Evolutionary conservation across 2,888 invertebrate genomes (phyloP), one percentile per base, ranked within the genome.

Genomic region (Drosophila emarginata): DNA sequence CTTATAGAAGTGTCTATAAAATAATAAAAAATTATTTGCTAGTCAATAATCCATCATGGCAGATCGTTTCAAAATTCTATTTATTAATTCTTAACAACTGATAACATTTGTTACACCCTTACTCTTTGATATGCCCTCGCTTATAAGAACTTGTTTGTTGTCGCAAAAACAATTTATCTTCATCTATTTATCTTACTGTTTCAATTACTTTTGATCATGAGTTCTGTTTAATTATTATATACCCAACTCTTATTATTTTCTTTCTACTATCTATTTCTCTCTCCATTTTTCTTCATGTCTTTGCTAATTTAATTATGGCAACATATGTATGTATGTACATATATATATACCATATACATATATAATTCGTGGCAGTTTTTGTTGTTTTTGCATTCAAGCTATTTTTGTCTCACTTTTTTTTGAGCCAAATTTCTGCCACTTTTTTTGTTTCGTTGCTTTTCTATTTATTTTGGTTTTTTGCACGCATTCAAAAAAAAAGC

Each of bases 241-340:
- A 50, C 14, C 45, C 32, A 40, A 21, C 57, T 26, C 52, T 54
- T 36, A 66, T 36, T 21, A 32, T 58, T 26, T 36, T 36, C 39
- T 12, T 15, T 45, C 45, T 45, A 45, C 21, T 45, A 45, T 45
- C 45, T 45, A 7, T 45, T 11, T 21, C 11, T 45, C 12, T 53
- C 11, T 36, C 12, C 45, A 32, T 32, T 7, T 36, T 28, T 36
- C 9, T 67, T 52, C 26, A 4, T 18, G 40, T 12, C 2, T 14
- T 12, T 45, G 32, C 67, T 71, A 71, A 71, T 71, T 64, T 39
- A 71, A 71, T 71, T 71, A 71, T 64, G 36, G 54, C 36, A 32
- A 26, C 26, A 26, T 26, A 45, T 45, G 4, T 45, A 18, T 45
- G 11, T 21, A 18, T 45, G 21, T 3, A 2, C 21, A 45, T 58